Conservation (phyloP, 1,140 invertebrate species). For the Acromyrmex charruanus region DNA sequence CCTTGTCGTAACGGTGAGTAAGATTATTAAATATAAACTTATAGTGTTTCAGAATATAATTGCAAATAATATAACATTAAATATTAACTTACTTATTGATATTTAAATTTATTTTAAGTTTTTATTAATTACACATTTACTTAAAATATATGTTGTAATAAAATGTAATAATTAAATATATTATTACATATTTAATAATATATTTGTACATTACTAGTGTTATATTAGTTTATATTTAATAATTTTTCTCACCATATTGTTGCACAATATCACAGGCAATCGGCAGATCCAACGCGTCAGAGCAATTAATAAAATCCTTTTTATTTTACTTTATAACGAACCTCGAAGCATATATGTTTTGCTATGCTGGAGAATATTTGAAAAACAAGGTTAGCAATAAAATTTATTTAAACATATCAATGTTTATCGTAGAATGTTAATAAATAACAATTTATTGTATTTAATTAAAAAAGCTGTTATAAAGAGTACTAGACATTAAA, state of each 20-base stretch:
- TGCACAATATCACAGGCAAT: conserved; percentile 28
- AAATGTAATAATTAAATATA: neutral
- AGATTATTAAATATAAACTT: neutral
- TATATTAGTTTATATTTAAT: neutral
- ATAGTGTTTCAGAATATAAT: neutral
- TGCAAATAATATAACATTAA: neutral
- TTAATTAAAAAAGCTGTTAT: neutral
- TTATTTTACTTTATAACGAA: conserved; percentile 47
- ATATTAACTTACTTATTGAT: neutral
- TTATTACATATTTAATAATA: neutral
- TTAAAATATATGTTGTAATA: neutral
- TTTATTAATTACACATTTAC: neutral
- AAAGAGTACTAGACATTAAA: neutral
- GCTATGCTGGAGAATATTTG: conserved; percentile 65
- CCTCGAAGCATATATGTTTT: conserved; percentile 63
- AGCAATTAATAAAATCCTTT: conserved; percentile 11
- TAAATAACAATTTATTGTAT: conserved; percentile 1
- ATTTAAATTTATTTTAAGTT: neutral
- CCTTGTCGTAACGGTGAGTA: neutral
- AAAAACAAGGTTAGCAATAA: conserved; percentile 35
- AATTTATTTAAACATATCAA: neutral
- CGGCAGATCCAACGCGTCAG: neutral
- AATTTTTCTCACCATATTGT: neutral
- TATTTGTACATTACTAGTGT: neutral
- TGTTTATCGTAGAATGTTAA: neutral